Percentiles rank a stretch among this genome's conserved stretches.
Conservation (phyloP, 2,113 vertebrate species). For the Conger conger region DNA sequence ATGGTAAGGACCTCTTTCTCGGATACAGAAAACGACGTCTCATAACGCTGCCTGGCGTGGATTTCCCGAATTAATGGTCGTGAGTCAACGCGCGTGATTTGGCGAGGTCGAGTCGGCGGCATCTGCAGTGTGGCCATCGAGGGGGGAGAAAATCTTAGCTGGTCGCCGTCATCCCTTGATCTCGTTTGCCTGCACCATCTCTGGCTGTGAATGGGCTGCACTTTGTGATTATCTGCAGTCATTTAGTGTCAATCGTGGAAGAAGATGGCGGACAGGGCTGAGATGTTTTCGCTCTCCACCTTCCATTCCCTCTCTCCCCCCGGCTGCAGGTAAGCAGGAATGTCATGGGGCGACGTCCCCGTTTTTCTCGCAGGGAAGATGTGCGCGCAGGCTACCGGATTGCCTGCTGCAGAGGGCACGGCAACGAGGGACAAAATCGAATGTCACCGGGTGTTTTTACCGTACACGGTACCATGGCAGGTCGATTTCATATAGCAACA, state of each 20-base stretch:
- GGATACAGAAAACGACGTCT: neutral
- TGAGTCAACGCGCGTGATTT: neutral
- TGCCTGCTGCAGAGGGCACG: neutral
- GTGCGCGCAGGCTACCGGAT: neutral
- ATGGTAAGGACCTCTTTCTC: neutral
- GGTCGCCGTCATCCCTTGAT: slow-evolving; percentile 24
- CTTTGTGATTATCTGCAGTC: slow-evolving; percentile 43
- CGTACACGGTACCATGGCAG: neutral
- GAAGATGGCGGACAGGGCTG: slow-evolving; percentile 78
- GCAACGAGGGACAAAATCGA: neutral
- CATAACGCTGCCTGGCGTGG: neutral
- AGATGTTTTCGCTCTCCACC: slow-evolving; percentile 75
- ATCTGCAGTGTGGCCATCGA: slow-evolving; percentile 23
- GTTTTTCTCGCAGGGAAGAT: neutral
- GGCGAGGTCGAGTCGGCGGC: slow-evolving; percentile 5
- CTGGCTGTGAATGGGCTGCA: slow-evolving; percentile 33
- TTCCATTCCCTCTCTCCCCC: slow-evolving; percentile 74
- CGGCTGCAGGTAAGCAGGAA: slow-evolving; percentile 75
- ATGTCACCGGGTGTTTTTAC: neutral
- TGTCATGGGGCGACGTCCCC: slow-evolving; percentile 14
- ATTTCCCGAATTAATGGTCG: neutral
- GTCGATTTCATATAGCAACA: neutral
- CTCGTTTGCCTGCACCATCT: slow-evolving; percentile 25
- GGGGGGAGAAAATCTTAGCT: slow-evolving; percentile 14
- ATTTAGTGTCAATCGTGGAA: slow-evolving; percentile 47